Percentiles rank a stretch among this genome's conserved stretches.
Evolutionary conservation across 2,797 vertebrate species (phyloP).

Genomic region (Chelon labrosus): DNA sequence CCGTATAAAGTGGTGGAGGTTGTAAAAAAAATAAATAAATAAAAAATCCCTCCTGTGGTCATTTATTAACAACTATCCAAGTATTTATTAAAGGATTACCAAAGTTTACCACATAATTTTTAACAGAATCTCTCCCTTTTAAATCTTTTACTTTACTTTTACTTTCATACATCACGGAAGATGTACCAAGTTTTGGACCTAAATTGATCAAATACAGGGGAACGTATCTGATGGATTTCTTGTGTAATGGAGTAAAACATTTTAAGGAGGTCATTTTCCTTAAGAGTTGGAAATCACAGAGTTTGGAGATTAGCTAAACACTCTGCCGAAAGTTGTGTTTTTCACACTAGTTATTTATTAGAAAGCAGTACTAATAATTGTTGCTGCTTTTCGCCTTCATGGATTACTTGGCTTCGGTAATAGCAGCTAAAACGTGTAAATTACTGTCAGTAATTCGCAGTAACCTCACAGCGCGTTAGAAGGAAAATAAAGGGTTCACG

Average conservation of each 20-base stretch:
- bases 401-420: no score
- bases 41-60: not conserved
- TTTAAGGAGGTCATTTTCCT: no score
- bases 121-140: not conserved
- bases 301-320: no score
- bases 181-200: not conserved
- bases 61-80: not conserved
- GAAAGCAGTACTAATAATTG: not conserved
- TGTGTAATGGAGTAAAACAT: not conserved
- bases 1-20: not conserved
- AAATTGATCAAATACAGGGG: not conserved
- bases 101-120: not conserved
- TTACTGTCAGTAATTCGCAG: not conserved
- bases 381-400: no score
- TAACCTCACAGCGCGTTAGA: not conserved
- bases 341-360: no score
- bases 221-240: not conserved
- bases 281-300: no score
- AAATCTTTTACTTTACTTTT: constrained; percentile 8
- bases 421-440: no score
- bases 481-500: not conserved
- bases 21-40: not conserved
- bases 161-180: not conserved
- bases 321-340: no score
- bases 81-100: not conserved